Evolutionary conservation across 2,113 vertebrate species (phyloP), one percentile per base, ranked within the genome.

Genomic region (Cichladusa arquata): DNA sequence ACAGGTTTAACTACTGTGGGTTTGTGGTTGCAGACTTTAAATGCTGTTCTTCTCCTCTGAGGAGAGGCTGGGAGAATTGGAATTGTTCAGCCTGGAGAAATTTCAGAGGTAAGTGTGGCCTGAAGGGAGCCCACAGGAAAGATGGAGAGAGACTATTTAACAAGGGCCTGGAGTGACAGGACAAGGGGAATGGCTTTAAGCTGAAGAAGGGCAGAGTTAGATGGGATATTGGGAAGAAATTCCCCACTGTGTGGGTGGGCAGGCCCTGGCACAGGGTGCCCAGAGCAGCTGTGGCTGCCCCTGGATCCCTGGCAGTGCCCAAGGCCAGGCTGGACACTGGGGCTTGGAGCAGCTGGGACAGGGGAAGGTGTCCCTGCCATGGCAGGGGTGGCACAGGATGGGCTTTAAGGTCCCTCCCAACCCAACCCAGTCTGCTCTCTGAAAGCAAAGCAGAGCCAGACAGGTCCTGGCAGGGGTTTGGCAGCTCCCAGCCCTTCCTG

Each of bases 181-280:
- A 77, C 71, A 77, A 36, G 12, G 17, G 18, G 54, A 23, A 48
- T 56, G 34, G 47, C 42, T 67, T 69, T 48, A 56, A 70, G 34
- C 6, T 48, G 56, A 48, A 23, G 14, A 24, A 77, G 8, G 18
- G 14, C 14, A 61, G 25, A 6, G 25, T 19, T 56, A 24, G 34
- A 42, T 48, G 26, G 18, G 22, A n/a, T 48, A 48, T 2, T 61
- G 34, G 18, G 25, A 31, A 77, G 9, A 3, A 70, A 56, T 42
- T 56, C 4, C 6, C 17, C 15, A 2, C 29, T 33, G 12, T 6
- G 40, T 62, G 14, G 14, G 25, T 36, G 34, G 17, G 7, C 0
- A 69, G 34, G 18, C 22, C 14, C 20, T 26, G 29, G 78, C n/a
- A 69, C 40, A 82, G 47, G n/a, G 0, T 47, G 4, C 16, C 4